These are phyloP conservation scores for Oscheius onirici DNA, from an alignment of 2,888 invertebrate genomes.

Conservation along the genomic window DNA sequence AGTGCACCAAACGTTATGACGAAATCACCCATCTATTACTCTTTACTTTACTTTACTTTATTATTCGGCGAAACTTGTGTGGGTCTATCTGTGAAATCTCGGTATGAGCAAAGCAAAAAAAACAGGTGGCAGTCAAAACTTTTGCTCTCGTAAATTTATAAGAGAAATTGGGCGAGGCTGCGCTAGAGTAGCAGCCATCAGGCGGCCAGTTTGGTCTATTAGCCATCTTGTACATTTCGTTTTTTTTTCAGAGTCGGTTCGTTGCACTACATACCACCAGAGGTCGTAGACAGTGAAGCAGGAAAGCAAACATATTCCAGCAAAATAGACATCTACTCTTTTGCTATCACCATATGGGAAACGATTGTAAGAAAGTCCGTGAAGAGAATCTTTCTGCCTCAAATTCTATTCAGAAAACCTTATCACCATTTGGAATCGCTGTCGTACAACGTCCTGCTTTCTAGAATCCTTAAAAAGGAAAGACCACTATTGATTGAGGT, in stretches of 20 bases:
- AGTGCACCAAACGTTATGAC: too few species aligned
- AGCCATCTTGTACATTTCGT: too few species aligned
- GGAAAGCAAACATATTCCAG: neutral
- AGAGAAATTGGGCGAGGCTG: too few species aligned
- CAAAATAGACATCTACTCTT: neutral
- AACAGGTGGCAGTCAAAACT: too few species aligned
- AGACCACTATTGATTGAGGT: neutral
- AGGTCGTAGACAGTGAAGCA: neutral
- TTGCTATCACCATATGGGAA: neutral
- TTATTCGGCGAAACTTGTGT: too few species aligned
- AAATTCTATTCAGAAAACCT: neutral
- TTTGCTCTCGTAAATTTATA: too few species aligned
- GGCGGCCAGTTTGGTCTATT: too few species aligned
- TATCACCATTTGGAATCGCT: neutral
- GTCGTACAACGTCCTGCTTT: neutral
- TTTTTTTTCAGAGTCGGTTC: neutral
- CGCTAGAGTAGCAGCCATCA: too few species aligned
- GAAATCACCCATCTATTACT: too few species aligned
- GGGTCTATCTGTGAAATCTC: too few species aligned
- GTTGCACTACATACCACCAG: neutral
- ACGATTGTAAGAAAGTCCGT: neutral
- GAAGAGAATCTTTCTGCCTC: neutral
- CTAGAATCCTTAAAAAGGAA: neutral
- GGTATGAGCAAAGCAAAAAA: too few species aligned
- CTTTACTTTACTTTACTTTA: too few species aligned